These are phyloP conservation scores for Astreopora myriophthalma DNA, from an alignment of 64 coral and sea anemone genomes.

Conservation along the genomic window DNA sequence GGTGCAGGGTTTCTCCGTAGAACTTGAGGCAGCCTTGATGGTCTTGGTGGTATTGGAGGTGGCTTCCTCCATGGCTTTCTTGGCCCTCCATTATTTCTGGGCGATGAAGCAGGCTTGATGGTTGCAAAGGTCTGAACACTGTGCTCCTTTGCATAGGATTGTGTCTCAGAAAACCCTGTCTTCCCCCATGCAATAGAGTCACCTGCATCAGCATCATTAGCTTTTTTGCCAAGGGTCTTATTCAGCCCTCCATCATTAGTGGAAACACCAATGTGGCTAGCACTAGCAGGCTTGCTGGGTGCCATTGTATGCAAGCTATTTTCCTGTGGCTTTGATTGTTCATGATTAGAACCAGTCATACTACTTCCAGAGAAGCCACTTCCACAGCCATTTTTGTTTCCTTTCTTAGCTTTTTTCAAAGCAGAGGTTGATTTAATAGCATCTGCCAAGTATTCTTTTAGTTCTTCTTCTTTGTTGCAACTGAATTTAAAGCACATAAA, in stretches of 20 bases:
- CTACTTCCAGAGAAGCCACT: neutral
- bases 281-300: neutral
- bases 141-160: too few species aligned
- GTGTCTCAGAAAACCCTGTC: too few species aligned
- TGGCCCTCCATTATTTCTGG: neutral
- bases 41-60: neutral
- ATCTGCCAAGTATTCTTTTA: neutral
- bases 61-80: neutral
- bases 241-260: too few species aligned
- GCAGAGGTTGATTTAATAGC: neutral
- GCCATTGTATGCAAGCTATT: neutral
- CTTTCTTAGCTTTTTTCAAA: neutral
- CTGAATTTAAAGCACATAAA: neutral
- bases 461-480: neutral
- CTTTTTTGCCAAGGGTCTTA: too few species aligned
- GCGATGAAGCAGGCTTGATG: too few species aligned
- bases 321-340: neutral
- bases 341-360: neutral
- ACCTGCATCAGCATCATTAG: too few species aligned
- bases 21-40: too few species aligned
- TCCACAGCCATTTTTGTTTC: neutral
- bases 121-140: too few species aligned
- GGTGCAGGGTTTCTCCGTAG: neutral
- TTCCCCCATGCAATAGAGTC: too few species aligned
- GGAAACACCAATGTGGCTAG: too few species aligned